Base-by-base conservation (phyloP, 2,113 vertebrate genomes). In the Oryzias celebensis region DNA sequence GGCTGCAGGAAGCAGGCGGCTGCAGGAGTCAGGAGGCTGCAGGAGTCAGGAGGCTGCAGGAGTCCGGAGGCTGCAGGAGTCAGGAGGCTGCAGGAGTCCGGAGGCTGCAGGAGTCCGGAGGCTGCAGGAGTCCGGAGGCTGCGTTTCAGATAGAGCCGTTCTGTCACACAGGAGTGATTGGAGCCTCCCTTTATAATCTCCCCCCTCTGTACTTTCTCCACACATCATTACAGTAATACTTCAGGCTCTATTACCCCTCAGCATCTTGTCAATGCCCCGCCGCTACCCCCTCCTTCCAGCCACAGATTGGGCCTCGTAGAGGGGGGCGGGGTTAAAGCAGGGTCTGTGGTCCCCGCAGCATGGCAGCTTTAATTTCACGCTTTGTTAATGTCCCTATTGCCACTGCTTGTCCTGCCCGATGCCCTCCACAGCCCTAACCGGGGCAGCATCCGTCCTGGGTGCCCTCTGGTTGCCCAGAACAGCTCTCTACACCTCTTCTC, bases 341-440 rank as follows among this genome's bases (percentile, higher is more conserved):
- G 63, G 72, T 68, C 81, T 61, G 12, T 65, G 81, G 76, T 84
- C 85, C 68, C 80, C 72, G 75, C 83, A 84, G 87, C 81, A 78
- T 70, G 74, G 77, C 88, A 84, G 84, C 78, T 90, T 90, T 90
- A 89, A 92, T 92, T 92, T 91, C 89, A 92, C 86, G 91, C 84
- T 91, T 91, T 90, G 89, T 90, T 92, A 90, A 90, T 90, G 85
- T 88, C 73, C 84, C 70, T 70, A 52, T 68, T 63, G 79, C 78
- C 31, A 67, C 63, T 16, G 62, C 78, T 69, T 47, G 65, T 80
- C 74, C 72, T 62, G 76, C 50, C 62, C 44, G 47, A 75, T 74
- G 73, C 82, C 81, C 77, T 72, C 80, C 56, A 36, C 72, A 31
- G 46, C 52, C 58, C 24, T 45, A 31, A 61, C 84, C 73, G 58